Evolutionary conservation across 2,888 invertebrate genomes (phyloP).

Genomic region (Tenthredo livida): DNA sequence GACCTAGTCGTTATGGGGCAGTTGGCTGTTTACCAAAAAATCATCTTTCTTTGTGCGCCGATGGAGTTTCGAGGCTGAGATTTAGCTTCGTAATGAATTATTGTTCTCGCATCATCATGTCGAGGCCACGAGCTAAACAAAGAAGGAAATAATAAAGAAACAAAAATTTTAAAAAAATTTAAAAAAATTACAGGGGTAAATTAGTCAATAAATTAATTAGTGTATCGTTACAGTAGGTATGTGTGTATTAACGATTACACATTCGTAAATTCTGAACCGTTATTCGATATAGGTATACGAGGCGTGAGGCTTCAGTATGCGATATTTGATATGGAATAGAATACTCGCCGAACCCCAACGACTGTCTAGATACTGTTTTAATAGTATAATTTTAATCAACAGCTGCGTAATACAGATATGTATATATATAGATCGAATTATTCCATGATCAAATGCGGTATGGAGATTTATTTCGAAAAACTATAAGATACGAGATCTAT

Average conservation of each 20-base stretch:
- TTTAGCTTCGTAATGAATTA: neutral
- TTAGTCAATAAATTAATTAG: neutral
- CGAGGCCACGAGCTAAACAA: neutral
- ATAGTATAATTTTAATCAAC: neutral
- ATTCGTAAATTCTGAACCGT: neutral
- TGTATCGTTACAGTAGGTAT: neutral
- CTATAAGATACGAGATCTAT: neutral
- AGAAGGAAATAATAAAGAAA: neutral
- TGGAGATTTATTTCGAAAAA: neutral
- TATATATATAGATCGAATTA: neutral
- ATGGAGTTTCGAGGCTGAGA: neutral
- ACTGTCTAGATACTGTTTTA: slow-evolving; percentile 5
- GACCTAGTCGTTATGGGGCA: neutral
- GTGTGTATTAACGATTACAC: slow-evolving; percentile 10
- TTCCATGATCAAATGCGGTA: neutral
- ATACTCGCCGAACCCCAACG: slow-evolving; percentile 13
- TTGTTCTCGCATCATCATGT: neutral
- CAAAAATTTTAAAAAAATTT: too few species aligned
- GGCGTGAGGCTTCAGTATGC: slow-evolving; percentile 27
- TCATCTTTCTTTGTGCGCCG: neutral
- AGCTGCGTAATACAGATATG: neutral
- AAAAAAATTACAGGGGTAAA: neutral
- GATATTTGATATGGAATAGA: slow-evolving; percentile 27
- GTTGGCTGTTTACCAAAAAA: slow-evolving; percentile 38
- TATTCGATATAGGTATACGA: slow-evolving; percentile 14